These are phyloP conservation scores for Mesoligia furuncula DNA, from an alignment of 2,888 invertebrate species.

Conservation along the genomic window DNA sequence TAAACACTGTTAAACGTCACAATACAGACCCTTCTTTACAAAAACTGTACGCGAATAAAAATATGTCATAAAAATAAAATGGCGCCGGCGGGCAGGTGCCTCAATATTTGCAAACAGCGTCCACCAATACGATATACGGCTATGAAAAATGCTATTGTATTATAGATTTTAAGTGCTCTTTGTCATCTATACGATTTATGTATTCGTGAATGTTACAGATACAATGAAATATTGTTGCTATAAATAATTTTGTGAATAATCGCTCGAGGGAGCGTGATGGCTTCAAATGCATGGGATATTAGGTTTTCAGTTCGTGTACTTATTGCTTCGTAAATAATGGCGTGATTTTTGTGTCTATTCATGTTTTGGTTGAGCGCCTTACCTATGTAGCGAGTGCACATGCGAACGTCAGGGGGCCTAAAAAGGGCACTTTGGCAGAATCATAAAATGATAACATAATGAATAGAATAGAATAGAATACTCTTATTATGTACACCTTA, in stretches of 20 bases:
- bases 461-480: too few species aligned
- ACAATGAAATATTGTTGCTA: slow-evolving; percentile 64
- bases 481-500: too few species aligned
- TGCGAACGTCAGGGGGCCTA: too few species aligned
- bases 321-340: slow-evolving; percentile 22
- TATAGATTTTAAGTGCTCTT: slow-evolving; percentile 69
- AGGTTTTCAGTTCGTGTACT: slow-evolving; percentile 31
- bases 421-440: too few species aligned
- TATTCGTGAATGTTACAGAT: slow-evolving; percentile 64
- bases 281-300: slow-evolving; percentile 56
- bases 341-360: neutral
- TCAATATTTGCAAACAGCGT: slow-evolving; percentile 73
- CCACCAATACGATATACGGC: slow-evolving; percentile 65
- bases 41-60: slow-evolving; percentile 48
- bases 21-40: slow-evolving; percentile 12
- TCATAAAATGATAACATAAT: too few species aligned
- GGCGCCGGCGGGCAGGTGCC: slow-evolving; percentile 69
- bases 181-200: slow-evolving; percentile 63
- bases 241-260: slow-evolving; percentile 74
- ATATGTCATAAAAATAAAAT: slow-evolving; percentile 66
- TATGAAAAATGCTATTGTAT: slow-evolving; percentile 69
- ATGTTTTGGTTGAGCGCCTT: neutral
- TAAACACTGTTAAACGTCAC: slow-evolving; percentile 5
- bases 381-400: neutral
- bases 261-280: slow-evolving; percentile 51